phyloP scores from a whole-genome alignment of 2,113 vertebrate species.

The Nesospiza acunhae region DNA sequence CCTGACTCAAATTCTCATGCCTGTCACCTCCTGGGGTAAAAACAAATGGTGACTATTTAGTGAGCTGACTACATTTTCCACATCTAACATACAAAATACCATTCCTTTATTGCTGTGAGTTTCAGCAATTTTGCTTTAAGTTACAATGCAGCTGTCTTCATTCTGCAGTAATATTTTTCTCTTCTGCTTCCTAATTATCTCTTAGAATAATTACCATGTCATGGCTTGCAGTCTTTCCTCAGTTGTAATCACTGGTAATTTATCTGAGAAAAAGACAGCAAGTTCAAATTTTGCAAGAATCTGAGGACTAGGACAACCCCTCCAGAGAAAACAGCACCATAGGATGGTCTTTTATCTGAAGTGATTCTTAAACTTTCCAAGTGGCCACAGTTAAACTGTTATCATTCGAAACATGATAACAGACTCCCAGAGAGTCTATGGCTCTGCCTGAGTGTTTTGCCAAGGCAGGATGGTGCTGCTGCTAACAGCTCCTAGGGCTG shows the following conservation, averaged over 20 bases:
- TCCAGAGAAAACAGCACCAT: neutral
- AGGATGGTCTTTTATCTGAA: neutral
- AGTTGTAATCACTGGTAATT: conserved; percentile 4
- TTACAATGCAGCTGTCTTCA: neutral
- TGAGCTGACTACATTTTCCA: neutral
- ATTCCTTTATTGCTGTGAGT: rapidly evolving
- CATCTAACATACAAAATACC: neutral
- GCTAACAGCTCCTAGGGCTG: neutral
- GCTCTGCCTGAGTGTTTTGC: neutral
- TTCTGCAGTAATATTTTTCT: neutral
- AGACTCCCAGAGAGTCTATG: neutral
- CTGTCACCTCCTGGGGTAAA: neutral
- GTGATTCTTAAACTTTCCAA: neutral
- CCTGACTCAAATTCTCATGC: neutral
- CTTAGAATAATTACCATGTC: neutral
- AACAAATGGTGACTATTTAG: neutral
- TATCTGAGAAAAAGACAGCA: conserved; percentile 3
- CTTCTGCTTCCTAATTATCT: neutral
- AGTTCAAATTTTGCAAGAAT: neutral
- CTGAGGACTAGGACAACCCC: neutral
- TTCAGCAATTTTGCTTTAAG: neutral
- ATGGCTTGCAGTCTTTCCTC: neutral
- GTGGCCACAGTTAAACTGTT: neutral
- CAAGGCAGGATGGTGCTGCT: neutral
- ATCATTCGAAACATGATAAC: neutral